Evolutionary conservation across 2,888 invertebrate species (phyloP), one percentile per base, ranked within the genome.

Genomic region (Diarsia rubi): DNA sequence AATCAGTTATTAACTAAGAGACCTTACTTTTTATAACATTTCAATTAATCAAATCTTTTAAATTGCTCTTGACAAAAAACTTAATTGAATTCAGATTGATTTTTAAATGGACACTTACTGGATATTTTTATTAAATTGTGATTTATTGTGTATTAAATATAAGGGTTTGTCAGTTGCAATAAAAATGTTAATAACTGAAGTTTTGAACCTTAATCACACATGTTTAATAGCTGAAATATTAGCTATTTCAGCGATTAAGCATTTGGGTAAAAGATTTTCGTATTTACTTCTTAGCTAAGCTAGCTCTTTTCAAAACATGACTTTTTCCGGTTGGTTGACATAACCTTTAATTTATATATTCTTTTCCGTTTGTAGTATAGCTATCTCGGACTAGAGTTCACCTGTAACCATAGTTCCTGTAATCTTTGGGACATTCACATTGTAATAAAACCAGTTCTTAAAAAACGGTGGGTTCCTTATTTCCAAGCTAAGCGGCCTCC

Each of bases 1-100:
- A 59, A 42, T 24, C 45, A 66, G 19, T 2, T 77, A 67, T 37
- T 1, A 83, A 62, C 57, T 49, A 52, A 52, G 37, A 59, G 24
- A 66, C 65, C 54, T 69, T 62, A 72, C 45, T 59, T 52, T 47
- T 63, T 24, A 67, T 1, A 37, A 67, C 52, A 54, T 49, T 67
- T 57, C 49, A 45, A 44, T 54, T 47, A 70, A 74, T 63, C 27
- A 69, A 67, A 54, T 69, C 68, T 66, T 14, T 12, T 44, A 66
- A 79, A 72, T 72, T 63, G 66, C 21, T 66, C n/a, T 24, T 49
- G 59, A 63, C 52, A 80, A 75, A 75, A n/a, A 80, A 59, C 24
- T 54, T 59, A 44, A 84, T 83, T 66, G 62, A 54, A 66, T 75
- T 71, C 63, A 60, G 42, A 83, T 82, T 69, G 57, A 66, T 69